Evolutionary conservation across 2,797 vertebrate species (phyloP), one percentile per base, ranked within the genome.

Genomic region (Hapalemur alaotrensis): DNA sequence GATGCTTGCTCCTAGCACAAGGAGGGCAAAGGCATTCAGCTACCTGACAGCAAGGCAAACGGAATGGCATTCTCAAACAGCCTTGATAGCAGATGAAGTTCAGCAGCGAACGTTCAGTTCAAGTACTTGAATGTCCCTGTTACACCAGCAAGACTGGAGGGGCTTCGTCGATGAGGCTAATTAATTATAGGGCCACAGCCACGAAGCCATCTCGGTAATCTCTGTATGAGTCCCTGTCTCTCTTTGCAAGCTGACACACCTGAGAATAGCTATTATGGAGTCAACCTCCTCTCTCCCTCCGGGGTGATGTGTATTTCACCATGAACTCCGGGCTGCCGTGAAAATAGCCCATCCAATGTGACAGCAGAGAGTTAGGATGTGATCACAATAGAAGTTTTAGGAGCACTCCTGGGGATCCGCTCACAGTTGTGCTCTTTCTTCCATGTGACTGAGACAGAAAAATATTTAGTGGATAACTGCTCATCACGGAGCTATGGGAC

Each of bases 381-480:
- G 17, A 54, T 35, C 50, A 35, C 15, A 0, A 10, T 1, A n/a
- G 32, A 35, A 8, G 15, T 20, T 25, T 54, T 7, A 14, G 1
- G 7, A 9, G 20, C 65, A 70, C 32, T 38, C 46, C 12, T 1
- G 3, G 46, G 28, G 6, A 48, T 18, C 2, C 3, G 5, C 4
- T 4, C 2, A 23, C 0, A 0, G 3, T 6, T 8, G 0, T 0
- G 3, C 3, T 7, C 28, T 28, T 35, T 61, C 32, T 70, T 88
- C 43, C 3, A 3, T 0, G 6, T 23, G 18, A 13, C 43, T 0
- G 1, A 67, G 20, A 9, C 0, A 4, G 59, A 28, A 17, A 54
- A 38, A 1, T 14, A 20, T 2, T 32, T 46, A 14, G 5, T 2
- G 8, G 7, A 0, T 4, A 22, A 30, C 20, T 12, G 22, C 48